These are phyloP conservation scores for Hybognathus amarus DNA, from an alignment of 2,797 vertebrate genomes.

Conservation along the genomic window DNA sequence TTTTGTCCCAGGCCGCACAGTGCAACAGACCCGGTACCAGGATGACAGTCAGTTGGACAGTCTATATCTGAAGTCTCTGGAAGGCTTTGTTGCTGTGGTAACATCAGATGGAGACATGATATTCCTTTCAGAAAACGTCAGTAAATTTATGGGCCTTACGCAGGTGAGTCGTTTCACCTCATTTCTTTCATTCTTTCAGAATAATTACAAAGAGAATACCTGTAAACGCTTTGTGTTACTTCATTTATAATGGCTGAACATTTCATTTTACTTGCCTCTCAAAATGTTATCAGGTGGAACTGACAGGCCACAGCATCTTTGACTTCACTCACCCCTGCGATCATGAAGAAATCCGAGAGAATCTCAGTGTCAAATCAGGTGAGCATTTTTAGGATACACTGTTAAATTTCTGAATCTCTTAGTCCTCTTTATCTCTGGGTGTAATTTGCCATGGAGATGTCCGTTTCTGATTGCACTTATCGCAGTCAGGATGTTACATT, in stretches of 20 bases:
- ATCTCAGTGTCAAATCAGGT: slow-evolving; percentile 80
- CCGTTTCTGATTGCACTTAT: slow-evolving; percentile 36
- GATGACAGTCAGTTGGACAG: slow-evolving; percentile 43
- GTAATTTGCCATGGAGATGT: slow-evolving; percentile 18
- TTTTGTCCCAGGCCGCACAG: slow-evolving; percentile 33
- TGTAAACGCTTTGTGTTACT: not conserved
- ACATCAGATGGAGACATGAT: slow-evolving; percentile 88
- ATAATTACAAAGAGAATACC: not conserved
- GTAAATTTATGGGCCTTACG: slow-evolving; percentile 87
- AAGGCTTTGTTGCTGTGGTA: slow-evolving; percentile 86
- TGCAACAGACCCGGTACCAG: slow-evolving; percentile 21
- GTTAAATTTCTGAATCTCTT: not conserved
- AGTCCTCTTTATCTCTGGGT: slow-evolving; percentile 37
- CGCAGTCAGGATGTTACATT: slow-evolving; percentile 41
- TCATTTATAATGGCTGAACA: not conserved
- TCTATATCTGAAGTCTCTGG: slow-evolving; percentile 82
- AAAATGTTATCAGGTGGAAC: slow-evolving; percentile 77
- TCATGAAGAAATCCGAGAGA: slow-evolving; percentile 87
- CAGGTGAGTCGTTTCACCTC: slow-evolving; percentile 76
- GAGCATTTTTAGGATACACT: not conserved
- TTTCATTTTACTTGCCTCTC: not conserved
- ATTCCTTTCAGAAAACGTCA: slow-evolving; percentile 87
- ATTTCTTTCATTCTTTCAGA: not conserved
- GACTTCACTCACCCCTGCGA: slow-evolving; percentile 90
- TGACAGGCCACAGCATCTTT: slow-evolving; percentile 88